Base-by-base conservation (phyloP, 2,888 invertebrate species). In the Microctonus brassicae region DNA sequence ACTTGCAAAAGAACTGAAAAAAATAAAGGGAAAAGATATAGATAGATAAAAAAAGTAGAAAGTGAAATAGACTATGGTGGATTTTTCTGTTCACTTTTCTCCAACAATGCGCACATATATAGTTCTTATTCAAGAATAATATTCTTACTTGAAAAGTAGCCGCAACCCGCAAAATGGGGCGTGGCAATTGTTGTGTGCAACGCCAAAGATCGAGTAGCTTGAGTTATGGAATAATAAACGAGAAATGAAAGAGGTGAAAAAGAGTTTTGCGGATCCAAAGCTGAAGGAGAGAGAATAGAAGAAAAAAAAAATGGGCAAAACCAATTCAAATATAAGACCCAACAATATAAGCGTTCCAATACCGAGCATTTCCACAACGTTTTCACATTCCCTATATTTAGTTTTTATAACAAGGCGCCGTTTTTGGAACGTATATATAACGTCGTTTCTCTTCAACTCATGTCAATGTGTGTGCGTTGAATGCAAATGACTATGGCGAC, bases 401-500 rank as follows among this genome's bases (percentile, higher is more conserved):
- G 47, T 47, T 47, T 47, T n/a, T 47, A 47, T 17, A 20, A 17
- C 17, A 47, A 47, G 47, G 47, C 47, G 47, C 47, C 47, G 47
- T n/a, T 47, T 47, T n/a, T 47, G 17, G 9, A 47, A 47, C 6
- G n/a, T 17, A 47, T 47, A 47, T 47, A 47, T 47, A 4, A 7
- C 7, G 6, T n/a, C 47, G 47, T 47, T 13, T 42, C 24, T 39
- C 42, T n/a, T 20, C 47, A 47, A 47, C 17, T 47, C 17, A 17
- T 47, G 47, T 17, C 7, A 17, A 17, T 47, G 7, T 17, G 36
- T 47, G 47, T 47, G n/a, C 17, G 36, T 22, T 62, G 62, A 62
- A 62, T 62, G 62, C 62, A 62, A 62, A 62, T 62, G 62, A 62
- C 47, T 47, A n/a, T n/a, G n/a, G 47, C 47, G 47, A n/a, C 47